Base-by-base conservation (phyloP, 2,113 vertebrate species). In the Otus sunia region DNA sequence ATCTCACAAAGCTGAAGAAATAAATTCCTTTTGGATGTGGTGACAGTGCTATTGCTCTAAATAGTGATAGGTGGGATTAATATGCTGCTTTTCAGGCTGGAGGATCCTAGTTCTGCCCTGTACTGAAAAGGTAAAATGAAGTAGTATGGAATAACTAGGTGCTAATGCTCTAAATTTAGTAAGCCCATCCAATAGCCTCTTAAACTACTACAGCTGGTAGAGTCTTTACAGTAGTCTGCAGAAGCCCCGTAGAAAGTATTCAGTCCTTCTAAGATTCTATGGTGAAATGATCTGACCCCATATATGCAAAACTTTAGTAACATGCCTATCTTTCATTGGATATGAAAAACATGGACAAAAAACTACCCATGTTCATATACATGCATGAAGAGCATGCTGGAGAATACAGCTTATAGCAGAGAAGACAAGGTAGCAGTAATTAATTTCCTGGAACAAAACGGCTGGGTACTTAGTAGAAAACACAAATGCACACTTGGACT, bases 351-450 rank as follows among this genome's bases (percentile, higher is more conserved):
- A 66, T 7, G 36, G 47, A 47, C 11, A 37, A 58, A 81, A 81
- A 81, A 2, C 15, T 77, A 53, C 19, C 8, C 45, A 22, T 0
- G 0, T 21, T n/a, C 45, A n/a, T 4, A 47, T 2, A 16, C 4
- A 9, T 26, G 9, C 23, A 73, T 37, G 32, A 62, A 73, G 3
- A 66, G 1, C 12, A 6, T 20, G 11, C 13, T 59, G 49, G 12
- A 68, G 6, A 20, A 32, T 67, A 17, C 47, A 78, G 12, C 2
- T 68, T 8, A 27, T 17, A 4, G 45, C 36, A 73, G 60, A 74
- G 56, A 29, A 88, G 43, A 41, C 9, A 18, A 72, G 6, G 37
- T 8, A 45, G 12, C 45, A 53, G 21, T 34, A 71, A 60, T 73
- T 23, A 0, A 22, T 60, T 77, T 80, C 11, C 36, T 41, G 59